Base-by-base conservation (phyloP, 2,113 vertebrate species). In the Cochlearius cochlearius region DNA sequence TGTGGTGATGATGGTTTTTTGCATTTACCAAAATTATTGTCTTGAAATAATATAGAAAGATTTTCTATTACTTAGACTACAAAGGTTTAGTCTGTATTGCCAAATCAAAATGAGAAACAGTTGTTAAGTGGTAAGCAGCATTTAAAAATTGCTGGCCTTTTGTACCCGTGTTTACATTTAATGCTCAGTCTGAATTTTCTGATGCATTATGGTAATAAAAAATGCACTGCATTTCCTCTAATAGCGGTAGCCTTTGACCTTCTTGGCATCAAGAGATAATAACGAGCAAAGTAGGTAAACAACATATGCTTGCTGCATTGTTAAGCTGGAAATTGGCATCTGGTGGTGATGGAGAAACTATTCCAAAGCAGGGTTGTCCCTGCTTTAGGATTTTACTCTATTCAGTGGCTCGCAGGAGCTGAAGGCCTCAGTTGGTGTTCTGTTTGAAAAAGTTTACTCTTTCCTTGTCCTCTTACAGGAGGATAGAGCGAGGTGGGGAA, bases 121-220 rank as follows among this genome's bases (percentile, higher is more conserved):
- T 90, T 78, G 78, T 93, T 96, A 91, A 97, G 64, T 81, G 56
- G 86, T 91, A 86, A 84, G 68, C 88, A 91, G 41, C 56, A 52
- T 84, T 92, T 86, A 74, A 90, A 90, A 92, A 92, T 47, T 41
- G 4, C 72, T 96, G 91, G 41, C 92, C 93, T 91, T 82, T 95
- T 76, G 94, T 94, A 79, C 78, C 26, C 12, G 0, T 50, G 60
- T 72, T 93, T 96, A 81, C 66, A 39, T 72, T 75, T 63, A 86
- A 63, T 76, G 71, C 50, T 82, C 72, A 86, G 45, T 15, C 90
- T 93, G 90, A 88, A 68, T 96, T 95, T 95, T 64, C 88, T 92
- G 92, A 77, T 91, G 79, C 79, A 90, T 91, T 95, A 75, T 69
- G 62, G 80, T 63, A 86, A 92, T 91, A 93, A 95, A 95, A 92